These are phyloP conservation scores for Neopelma chrysocephalum DNA, from an alignment of 2,797 vertebrate species.

Conservation along the genomic window DNA sequence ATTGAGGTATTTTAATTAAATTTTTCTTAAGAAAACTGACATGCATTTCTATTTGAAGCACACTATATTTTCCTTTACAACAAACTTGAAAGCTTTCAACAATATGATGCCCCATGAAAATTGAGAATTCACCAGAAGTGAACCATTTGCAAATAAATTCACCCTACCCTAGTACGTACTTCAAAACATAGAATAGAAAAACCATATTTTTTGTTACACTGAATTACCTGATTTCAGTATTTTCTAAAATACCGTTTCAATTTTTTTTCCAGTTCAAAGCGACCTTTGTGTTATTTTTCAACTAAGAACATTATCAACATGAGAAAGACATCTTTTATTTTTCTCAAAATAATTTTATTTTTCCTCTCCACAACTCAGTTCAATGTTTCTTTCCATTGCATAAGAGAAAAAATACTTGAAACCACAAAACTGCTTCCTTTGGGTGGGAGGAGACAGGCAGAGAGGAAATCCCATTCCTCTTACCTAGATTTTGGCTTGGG, in stretches of 20 bases:
- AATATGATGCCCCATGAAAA: background rate
- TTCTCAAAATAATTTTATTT: slow-evolving; percentile 4
- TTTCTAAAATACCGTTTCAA: background rate
- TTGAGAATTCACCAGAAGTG: background rate
- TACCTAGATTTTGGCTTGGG: background rate
- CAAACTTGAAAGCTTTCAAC: background rate
- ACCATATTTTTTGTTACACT: background rate
- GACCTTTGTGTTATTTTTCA: background rate
- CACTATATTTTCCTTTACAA: background rate
- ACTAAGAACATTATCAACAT: background rate
- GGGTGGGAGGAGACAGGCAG: background rate
- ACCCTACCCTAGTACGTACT: background rate
- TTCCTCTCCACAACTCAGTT: background rate
- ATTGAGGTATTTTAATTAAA: background rate
- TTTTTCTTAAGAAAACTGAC: background rate
- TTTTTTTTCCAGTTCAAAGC: background rate
- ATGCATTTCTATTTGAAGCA: background rate
- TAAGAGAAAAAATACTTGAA: slow-evolving; percentile 43
- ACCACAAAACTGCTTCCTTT: slow-evolving; percentile 50
- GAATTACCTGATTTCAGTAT: background rate
- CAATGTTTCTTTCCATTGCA: slow-evolving; percentile 20
- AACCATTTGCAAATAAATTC: background rate
- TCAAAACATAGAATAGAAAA: background rate
- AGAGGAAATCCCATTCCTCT: slow-evolving; percentile 39
- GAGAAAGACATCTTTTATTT: background rate